Base-by-base conservation (phyloP, 2,113 vertebrate species). In the Petrocephalus zakoni region DNA sequence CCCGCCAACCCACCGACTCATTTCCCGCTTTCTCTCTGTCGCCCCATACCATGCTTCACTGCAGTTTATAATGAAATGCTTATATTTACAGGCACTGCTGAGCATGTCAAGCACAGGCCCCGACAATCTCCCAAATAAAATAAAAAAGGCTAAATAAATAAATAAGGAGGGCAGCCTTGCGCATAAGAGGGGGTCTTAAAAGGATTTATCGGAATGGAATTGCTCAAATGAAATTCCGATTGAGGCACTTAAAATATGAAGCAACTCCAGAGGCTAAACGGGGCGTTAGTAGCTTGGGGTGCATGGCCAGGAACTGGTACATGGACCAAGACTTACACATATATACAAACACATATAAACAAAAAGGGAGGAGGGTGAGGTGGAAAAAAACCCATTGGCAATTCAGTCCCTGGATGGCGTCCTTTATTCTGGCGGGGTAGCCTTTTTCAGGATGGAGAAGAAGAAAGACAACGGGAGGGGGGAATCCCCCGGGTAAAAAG, bases 41-140 rank as follows among this genome's bases (percentile, higher is more conserved):
- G 94, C 95, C 96, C 94, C 92, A 92, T 92, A 97, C 93, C 97
- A 98, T 97, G 97, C 97, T 97, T 97, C 97, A 97, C 95, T 96
- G 96, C 97, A 97, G 96, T 95, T 96, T 97, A 97, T 97, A 99
- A 99, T 97, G 97, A 98, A 99, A 99, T 97, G 97, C 96, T 98
- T 97, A 97, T 96, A 99, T 98, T 98, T 98, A 98, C 96, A 98
- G 97, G 97, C 97, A 96, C 96, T 97, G 95, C 95, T 95, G 97
- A 98, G 96, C 96, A 86, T 97, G 97, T 97, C 97, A 97, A 96
- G 97, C 97, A 97, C 96, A 97, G 96, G 2, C 96, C 96, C 89
- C 96, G 94, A 96, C 97, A 96, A 97, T 97, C 97, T 97, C 96
- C 95, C 96, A 97, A 98, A 97, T 95, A 96, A 96, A 96, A 95